Base-by-base conservation (phyloP, 2,888 invertebrate species). In the Lithophane leautieri region DNA sequence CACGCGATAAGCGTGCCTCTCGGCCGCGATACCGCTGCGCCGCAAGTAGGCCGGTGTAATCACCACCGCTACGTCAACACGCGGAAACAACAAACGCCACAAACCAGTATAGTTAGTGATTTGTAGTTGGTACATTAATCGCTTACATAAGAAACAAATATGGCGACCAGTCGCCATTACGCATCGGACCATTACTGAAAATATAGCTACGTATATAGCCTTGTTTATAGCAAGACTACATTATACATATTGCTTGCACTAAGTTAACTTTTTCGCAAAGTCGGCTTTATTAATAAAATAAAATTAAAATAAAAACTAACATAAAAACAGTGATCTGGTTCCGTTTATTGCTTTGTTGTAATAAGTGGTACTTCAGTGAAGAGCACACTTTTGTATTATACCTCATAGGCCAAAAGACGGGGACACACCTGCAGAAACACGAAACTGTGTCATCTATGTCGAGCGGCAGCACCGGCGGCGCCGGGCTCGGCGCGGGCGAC, bases 401-500 rank as follows among this genome's bases (percentile, higher is more conserved):
- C 84, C 72, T 82, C 74, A 73, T 61, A 50, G 56, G 84, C 83
- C 82, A 79, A 71, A 79, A 72, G 65, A 72, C 65, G 71, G 68
- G 73, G 69, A 88, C 91, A 95, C 96, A 98, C 98, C 98, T 98
- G 97, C 98, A 98, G 95, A 98, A 98, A 93, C 98, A 98, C 90
- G 98, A 98, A 93, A 98, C 98, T 79, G 98, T 98, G 87, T 98
- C 97, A 93, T 98, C 98, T 88, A 97, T 93, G 86, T 97, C 97
- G 87, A 97, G 94, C 81, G 97, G 97, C 86, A 95, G 90, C 90
- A 91, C 88, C 92, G 92, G 87, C 68, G 93, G 88, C 68, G 85
- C 66, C 63, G 88, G 86, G 81, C 89, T 82, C 76, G 89, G 81
- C 73, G 89, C 73, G 73, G 91, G 89, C 74, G 90, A 81, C 67